These are phyloP conservation scores for Trogon surrucura DNA, from an alignment of 2,113 vertebrate genomes.

Conservation along the genomic window DNA sequence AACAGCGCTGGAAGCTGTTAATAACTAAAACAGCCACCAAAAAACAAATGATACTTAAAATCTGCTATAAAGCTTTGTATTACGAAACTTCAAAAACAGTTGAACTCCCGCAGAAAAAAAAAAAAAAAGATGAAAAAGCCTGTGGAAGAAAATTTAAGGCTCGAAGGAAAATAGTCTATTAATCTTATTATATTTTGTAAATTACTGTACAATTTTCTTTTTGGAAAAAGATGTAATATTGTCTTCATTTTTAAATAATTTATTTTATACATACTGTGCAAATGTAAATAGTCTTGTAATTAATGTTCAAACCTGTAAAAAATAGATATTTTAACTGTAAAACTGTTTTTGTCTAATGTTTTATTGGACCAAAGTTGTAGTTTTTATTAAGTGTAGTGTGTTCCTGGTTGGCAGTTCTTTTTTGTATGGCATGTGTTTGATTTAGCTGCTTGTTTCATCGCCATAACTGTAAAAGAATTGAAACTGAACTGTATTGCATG, in stretches of 20 bases:
- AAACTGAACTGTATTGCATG: slow-evolving; percentile 91
- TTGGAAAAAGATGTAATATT: slow-evolving; percentile 84
- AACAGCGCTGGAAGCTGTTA: slow-evolving; percentile 81
- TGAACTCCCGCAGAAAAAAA: slow-evolving; percentile 70
- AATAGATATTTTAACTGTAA: slow-evolving; percentile 96
- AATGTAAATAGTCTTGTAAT: slow-evolving; percentile 99
- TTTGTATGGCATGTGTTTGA: slow-evolving; percentile 85
- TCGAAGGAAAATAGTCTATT: slow-evolving; percentile 67
- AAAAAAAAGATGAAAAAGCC: slow-evolving; percentile 40
- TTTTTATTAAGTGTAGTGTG: slow-evolving; percentile 82
- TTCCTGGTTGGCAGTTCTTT: slow-evolving; percentile 79
- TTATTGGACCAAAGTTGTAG: slow-evolving; percentile 98
- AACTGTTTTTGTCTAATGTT: slow-evolving; percentile 91
- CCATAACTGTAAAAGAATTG: slow-evolving; percentile 81
- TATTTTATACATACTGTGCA: slow-evolving; percentile 99
- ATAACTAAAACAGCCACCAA: slow-evolving; percentile 68
- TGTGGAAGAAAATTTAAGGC: slow-evolving; percentile 71
- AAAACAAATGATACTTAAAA: slow-evolving; percentile 31
- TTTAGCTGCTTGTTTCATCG: slow-evolving; percentile 82
- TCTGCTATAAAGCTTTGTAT: slow-evolving; percentile 46
- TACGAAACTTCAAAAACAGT: slow-evolving; percentile 44
- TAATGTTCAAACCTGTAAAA: slow-evolving; percentile 94
- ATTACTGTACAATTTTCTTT: slow-evolving; percentile 90
- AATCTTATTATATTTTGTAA: slow-evolving; percentile 77
- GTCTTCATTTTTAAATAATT: slow-evolving; percentile 97